Evolutionary conservation across 53 echinoderm and acorn worm genomes (phyloP).

Genomic region (Zoroaster sp.): DNA sequence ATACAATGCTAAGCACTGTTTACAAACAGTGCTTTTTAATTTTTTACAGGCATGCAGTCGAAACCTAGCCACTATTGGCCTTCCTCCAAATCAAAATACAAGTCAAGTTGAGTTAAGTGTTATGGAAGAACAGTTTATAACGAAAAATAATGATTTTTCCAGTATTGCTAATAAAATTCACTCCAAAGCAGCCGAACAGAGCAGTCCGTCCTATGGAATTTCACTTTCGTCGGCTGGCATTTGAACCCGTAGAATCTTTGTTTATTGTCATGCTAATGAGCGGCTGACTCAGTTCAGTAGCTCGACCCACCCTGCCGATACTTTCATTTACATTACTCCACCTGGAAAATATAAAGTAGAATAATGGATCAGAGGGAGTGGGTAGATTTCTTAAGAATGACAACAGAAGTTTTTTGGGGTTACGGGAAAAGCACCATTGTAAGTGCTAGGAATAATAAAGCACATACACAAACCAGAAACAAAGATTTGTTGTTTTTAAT

Average conservation of each 20-base stretch:
- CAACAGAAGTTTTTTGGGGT: too few relatives aligned
- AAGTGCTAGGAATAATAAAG: too few relatives aligned
- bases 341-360: not conserved
- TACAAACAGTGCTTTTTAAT: not conserved
- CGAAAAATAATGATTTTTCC: not conserved
- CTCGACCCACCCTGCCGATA: constrained; percentile 37
- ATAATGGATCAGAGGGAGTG: not conserved
- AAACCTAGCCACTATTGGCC: too few relatives aligned
- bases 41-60: not conserved
- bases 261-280: constrained; percentile 34
- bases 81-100: too few relatives aligned
- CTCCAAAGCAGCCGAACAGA: not conserved
- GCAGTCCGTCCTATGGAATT: not conserved
- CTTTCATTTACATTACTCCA: not conserved
- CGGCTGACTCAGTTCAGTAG: not conserved
- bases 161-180: not conserved
- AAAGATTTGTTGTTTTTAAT: too few relatives aligned
- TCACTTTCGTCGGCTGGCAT: constrained; percentile 9
- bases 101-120: too few relatives aligned
- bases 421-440: too few relatives aligned
- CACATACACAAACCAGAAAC: too few relatives aligned
- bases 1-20: not conserved
- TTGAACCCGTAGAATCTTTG: constrained; percentile 20
- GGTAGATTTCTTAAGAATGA: not conserved
- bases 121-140: too few relatives aligned